phyloP scores from a whole-genome alignment of 2,797 vertebrate genomes.

The Fistularia commersonii region DNA sequence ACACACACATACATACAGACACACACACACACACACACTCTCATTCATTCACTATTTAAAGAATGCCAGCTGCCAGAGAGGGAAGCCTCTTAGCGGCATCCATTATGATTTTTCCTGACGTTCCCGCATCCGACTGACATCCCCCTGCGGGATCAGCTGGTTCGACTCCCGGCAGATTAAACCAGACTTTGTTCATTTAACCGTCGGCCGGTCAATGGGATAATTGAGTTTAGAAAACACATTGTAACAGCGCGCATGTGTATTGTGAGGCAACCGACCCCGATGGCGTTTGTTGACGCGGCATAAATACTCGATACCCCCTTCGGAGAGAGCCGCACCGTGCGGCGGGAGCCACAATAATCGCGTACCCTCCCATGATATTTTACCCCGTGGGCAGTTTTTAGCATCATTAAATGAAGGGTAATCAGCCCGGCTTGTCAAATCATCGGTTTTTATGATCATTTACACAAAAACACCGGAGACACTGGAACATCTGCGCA shows the following conservation, averaged over 20 bases:
- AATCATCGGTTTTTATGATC: conserved; percentile 51
- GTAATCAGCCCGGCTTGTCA: conserved; percentile 47
- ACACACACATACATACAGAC: conserved; percentile 47
- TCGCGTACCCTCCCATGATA: conserved; percentile 38
- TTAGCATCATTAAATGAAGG: conserved; percentile 45
- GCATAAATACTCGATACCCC: conserved; percentile 20
- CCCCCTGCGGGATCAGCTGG: conserved; percentile 12
- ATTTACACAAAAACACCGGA: conserved; percentile 36
- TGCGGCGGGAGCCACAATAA: conserved; percentile 52
- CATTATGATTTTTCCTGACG: conserved; percentile 22
- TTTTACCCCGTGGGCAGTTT: conserved; percentile 49
- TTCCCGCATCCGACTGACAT: conserved; percentile 17
- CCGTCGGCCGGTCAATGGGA: conserved; percentile 17
- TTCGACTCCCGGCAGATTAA: conserved; percentile 8
- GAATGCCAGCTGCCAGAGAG: conserved; percentile 16
- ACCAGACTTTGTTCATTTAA: conserved; percentile 19
- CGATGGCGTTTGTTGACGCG: conserved; percentile 1
- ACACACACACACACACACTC: conserved; percentile 11
- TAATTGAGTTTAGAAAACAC: conserved; percentile 48
- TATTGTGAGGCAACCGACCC: conserved; percentile 16
- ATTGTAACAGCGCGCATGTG: conserved; percentile 14
- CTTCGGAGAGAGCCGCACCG: conserved; percentile 35
- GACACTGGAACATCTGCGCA: not conserved
- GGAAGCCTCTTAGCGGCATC: conserved; percentile 9
- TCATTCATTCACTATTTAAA: conserved; percentile 51